Conservation (phyloP, 2,797 vertebrate genomes). For the Scolopax bukidnonensis region DNA sequence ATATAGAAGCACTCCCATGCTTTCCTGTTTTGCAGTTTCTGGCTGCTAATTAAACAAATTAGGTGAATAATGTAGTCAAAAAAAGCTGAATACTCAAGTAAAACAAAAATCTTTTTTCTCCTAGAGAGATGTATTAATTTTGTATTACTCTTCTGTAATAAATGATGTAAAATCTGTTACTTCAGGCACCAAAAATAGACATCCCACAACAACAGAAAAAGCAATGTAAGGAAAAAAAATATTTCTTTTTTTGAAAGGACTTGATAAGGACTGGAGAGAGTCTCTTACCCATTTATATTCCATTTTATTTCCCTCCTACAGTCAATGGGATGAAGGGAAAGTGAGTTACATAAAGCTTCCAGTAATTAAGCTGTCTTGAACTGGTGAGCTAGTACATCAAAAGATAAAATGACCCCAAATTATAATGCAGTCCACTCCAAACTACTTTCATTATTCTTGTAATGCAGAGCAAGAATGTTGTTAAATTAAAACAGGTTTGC, state of each 20-base stretch:
- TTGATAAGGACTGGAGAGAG: not conserved
- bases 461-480: not conserved
- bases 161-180: not conserved
- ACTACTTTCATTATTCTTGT: not conserved
- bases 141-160: not conserved
- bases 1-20: not conserved
- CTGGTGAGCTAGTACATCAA: slow-evolving; percentile 4
- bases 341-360: not conserved
- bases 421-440: not conserved
- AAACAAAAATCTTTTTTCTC: not conserved
- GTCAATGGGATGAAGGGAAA: not conserved
- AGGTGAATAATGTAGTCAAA: slow-evolving; percentile 5
- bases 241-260: not conserved
- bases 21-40: slow-evolving; percentile 1
- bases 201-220: not conserved
- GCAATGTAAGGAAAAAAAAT: not conserved
- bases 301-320: not conserved
- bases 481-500: slow-evolving; percentile 30
- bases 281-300: not conserved
- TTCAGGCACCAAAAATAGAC: not conserved
- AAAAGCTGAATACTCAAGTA: not conserved
- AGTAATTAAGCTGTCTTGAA: slow-evolving; percentile 25
- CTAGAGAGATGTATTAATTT: not conserved
- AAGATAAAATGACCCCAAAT: slow-evolving; percentile 5
- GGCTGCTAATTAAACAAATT: not conserved